A percentile compares a stretch with the other conserved stretches of the same genome.
These are phyloP conservation scores for Pseudocheirus occidentalis DNA, from an alignment of 2,797 vertebrate genomes.

Conservation along the genomic window DNA sequence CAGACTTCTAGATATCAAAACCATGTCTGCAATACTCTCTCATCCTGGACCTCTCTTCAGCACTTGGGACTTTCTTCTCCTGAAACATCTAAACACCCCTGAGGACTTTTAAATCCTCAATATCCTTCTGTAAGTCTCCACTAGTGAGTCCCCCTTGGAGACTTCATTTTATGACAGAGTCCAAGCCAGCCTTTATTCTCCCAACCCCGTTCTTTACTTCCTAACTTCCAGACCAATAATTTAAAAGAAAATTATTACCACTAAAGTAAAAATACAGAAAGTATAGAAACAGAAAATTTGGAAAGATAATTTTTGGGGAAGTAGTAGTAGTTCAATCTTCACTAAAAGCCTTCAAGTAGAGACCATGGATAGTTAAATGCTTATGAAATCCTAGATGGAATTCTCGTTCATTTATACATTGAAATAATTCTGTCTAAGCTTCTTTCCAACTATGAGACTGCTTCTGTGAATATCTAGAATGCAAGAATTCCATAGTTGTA, in stretches of 20 bases:
- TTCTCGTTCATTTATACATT: background rate
- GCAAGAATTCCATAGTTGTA: background rate
- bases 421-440: background rate
- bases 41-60: background rate
- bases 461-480: background rate
- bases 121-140: background rate
- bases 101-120: background rate
- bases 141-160: background rate
- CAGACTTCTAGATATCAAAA: background rate
- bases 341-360: too few relatives aligned
- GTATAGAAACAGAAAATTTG: background rate
- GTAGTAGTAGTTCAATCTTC: background rate
- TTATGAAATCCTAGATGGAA: too few relatives aligned
- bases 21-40: background rate
- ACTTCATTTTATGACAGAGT: background rate
- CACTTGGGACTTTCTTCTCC: background rate
- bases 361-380: too few relatives aligned
- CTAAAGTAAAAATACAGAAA: background rate
- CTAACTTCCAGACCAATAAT: background rate
- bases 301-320: background rate
- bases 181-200: background rate
- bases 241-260: background rate
- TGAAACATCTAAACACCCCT: background rate
- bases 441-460: background rate
- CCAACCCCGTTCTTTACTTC: background rate